Percentiles rank a stretch among this genome's conserved stretches.
These are phyloP conservation scores for Camptogramma bilineatum DNA, from an alignment of 2,888 invertebrate species.

Conservation along the genomic window DNA sequence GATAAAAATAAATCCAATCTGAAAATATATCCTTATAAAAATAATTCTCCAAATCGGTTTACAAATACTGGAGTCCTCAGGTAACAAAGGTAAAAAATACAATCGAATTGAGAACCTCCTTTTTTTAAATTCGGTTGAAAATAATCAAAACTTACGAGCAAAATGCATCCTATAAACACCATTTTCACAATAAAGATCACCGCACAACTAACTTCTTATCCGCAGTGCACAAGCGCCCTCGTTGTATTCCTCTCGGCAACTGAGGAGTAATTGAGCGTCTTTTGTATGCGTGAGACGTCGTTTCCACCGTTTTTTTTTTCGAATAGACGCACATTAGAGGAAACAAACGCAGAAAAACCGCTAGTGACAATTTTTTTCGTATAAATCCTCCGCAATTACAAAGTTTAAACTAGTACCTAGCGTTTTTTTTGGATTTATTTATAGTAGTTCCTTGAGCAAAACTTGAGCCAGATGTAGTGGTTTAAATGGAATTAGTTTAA, in stretches of 20 bases:
- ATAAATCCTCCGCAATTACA: too few relatives aligned
- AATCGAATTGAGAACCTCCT: too few relatives aligned
- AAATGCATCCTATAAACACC: conserved; percentile 38
- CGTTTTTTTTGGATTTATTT: too few relatives aligned
- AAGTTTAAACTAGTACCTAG: too few relatives aligned
- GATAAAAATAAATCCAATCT: too few relatives aligned
- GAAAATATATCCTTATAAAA: too few relatives aligned
- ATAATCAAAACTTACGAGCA: conserved; percentile 35
- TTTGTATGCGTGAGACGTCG: conserved; percentile 29
- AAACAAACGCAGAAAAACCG: neutral
- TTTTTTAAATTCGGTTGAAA: neutral
- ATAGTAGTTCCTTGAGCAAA: too few relatives aligned
- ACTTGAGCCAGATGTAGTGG: too few relatives aligned
- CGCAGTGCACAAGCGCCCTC: conserved; percentile 23
- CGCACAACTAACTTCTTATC: conserved; percentile 9
- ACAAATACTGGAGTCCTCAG: too few relatives aligned
- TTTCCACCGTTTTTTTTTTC: conserved; percentile 2
- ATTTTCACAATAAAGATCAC: conserved; percentile 26
- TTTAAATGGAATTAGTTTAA: too few relatives aligned
- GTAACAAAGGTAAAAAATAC: too few relatives aligned
- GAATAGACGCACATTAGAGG: conserved; percentile 2
- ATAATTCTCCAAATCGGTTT: too few relatives aligned
- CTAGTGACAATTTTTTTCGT: neutral
- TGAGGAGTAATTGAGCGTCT: conserved; percentile 23
- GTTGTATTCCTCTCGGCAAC: conserved; percentile 23